Conservation (phyloP, 2,113 vertebrate species). For the Gopherus flavomarginatus region DNA sequence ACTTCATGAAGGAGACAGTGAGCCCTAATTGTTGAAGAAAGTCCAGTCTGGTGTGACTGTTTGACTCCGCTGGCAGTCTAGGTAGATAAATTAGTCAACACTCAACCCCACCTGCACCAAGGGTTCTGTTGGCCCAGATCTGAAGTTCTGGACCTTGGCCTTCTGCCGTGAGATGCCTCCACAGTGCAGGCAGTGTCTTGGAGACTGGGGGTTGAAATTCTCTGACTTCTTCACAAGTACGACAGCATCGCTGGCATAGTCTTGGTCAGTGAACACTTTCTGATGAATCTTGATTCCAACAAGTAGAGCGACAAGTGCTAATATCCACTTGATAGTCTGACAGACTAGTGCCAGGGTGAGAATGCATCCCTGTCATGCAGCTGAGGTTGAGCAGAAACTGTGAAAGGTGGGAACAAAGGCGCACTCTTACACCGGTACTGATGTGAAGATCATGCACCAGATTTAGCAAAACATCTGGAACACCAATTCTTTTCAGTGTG, state of each 20-base stretch:
- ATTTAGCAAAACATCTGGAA: neutral
- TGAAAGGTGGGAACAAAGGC: neutral
- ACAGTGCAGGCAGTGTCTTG: neutral
- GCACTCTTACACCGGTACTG: neutral
- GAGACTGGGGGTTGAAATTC: neutral
- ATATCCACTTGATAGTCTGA: neutral
- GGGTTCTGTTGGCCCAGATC: neutral
- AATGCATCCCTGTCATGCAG: neutral
- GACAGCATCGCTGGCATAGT: neutral
- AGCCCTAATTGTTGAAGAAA: neutral
- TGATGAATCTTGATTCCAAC: neutral
- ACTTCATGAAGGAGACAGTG: neutral
- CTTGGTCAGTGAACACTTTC: neutral
- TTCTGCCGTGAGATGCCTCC: neutral
- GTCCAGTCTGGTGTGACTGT: neutral
- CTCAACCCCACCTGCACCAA: neutral
- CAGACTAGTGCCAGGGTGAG: neutral
- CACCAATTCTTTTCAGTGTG: neutral
- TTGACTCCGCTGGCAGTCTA: neutral
- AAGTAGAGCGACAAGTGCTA: neutral
- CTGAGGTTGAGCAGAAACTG: neutral
- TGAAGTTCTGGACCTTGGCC: neutral
- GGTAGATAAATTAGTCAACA: neutral
- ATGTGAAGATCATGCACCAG: neutral
- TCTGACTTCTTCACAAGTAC: neutral